Evolutionary conservation across 2,888 invertebrate species (phyloP), one percentile per base, ranked within the genome.

Genomic region (Xiphydria camelus): DNA sequence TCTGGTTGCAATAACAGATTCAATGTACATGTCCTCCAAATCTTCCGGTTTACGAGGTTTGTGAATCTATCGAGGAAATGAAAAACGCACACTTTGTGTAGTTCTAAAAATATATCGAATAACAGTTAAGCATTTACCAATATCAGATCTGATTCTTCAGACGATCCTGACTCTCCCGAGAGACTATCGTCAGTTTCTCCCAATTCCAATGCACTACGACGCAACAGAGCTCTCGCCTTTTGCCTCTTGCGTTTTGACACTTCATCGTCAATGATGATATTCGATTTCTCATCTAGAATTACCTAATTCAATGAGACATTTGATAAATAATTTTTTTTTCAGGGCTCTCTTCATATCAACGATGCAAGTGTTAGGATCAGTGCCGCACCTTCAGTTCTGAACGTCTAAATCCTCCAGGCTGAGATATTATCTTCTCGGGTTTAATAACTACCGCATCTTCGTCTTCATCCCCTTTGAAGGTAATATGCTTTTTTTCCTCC

Each of bases 1-100:
- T 43, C 73, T 63, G 10, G 64, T 58, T 36, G 64, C 57, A 21
- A 73, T 34, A 39, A 72, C 55, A 20, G 62, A 50, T 20, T 67
- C 52, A 4, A 62, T 52, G 25, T 66, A 65, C 7, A 40, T 49
- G 23, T 61, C 39, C 51, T 70, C 68, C 22, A 70, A 53, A 33
- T 45, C 21, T 34, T 59, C 53, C 1, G 51, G 46, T 17, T 57
- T n/a, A n/a, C n/a, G n/a, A n/a, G n/a, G n/a, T n/a, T n/a, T n/a
- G n/a, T n/a, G n/a, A n/a, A n/a, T n/a, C n/a, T n/a, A n/a, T n/a
- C n/a, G n/a, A n/a, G n/a, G 23, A 15, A 26, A 22, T 31, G 9
- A 25, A 35, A 12, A 9, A 35, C 15, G 4, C 25, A 20, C n/a
- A 17, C 42, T 19, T 18, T 42, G 14, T 20, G 14, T n/a, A n/a